Evolutionary conservation across 2,888 invertebrate species (phyloP).

Genomic region (Tipula unca): DNA sequence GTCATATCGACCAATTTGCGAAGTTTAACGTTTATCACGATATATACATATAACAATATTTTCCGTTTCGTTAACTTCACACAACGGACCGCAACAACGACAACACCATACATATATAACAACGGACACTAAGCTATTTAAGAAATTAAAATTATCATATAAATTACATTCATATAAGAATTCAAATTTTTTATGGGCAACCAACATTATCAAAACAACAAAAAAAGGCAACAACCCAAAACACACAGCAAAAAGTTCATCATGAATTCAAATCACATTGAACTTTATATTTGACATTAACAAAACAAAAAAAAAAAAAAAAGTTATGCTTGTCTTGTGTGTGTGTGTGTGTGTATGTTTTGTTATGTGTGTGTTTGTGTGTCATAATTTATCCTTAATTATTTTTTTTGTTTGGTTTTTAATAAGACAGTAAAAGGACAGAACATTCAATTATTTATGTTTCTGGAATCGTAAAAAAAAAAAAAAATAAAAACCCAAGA

Average conservation of each 20-base stretch:
- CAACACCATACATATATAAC: neutral
- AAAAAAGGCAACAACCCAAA: neutral
- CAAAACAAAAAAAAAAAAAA: neutral
- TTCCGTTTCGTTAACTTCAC: neutral
- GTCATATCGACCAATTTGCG: no score
- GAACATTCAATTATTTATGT: neutral
- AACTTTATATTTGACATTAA: neutral
- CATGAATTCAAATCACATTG: neutral
- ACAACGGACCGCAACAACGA: neutral
- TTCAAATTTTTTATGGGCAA: neutral
- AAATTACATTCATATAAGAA: conserved; percentile 3
- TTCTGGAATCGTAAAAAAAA: neutral
- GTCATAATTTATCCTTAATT: neutral
- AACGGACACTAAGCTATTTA: neutral
- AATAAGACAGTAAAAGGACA: conserved; percentile 8
- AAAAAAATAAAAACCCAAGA: neutral
- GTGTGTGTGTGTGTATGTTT: no score
- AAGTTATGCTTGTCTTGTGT: neutral
- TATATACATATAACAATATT: neutral
- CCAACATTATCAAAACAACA: neutral
- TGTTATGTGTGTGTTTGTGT: neutral
- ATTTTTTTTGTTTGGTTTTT: neutral
- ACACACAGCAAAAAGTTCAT: neutral
- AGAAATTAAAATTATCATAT: conserved; percentile 2
- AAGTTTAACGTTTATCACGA: no score